Base-by-base conservation (phyloP, 2,888 invertebrate species). In the Orthonychiurus folsomi region DNA sequence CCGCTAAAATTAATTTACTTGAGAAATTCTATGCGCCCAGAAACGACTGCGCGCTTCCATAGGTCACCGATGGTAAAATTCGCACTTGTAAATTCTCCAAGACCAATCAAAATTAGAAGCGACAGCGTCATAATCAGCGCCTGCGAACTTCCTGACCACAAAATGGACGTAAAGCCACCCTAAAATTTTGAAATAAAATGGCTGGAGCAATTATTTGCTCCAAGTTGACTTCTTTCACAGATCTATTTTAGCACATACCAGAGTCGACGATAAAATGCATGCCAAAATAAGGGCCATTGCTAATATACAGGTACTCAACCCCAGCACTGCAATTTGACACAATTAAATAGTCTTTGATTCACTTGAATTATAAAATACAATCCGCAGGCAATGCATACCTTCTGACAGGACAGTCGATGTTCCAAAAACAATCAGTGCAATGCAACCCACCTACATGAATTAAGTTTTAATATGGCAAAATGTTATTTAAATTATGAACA, bases 111-210 rank as follows among this genome's bases (percentile, higher is more conserved):
- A 1, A 55, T 24, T 20, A 27, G 3, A 20, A 69, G 24, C 3
- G 69, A 62, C 1, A 28, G 59, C 18, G 64, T 47, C 50, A 65
- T 58, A 21, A 68, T 57, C 1, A 66, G 21, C n/a, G 63, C 65
- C 28, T 66, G 65, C 26, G 63, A 26, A 21, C 53, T 21, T 21
- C 64, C 63, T 47, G 66, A 63, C 37, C 52, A 59, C 15, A 66
- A 2, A 0, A 64, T 62, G 0, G 53, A 63, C 53, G 61, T 66
- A 1, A 64, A 25, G 1, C 66, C 66, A 9, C 66, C 64, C 64
- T 64, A n/a, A 28, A 25, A 24, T 55, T 55, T 21, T 25, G 24
- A 23, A 55, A 24, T 25, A 24, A 55, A 3, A 12, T 21, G 24
- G 3, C 9, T 50, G 3, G 12, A 28, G 18, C 21, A 24, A 1